Base-by-base conservation (phyloP, 2,888 invertebrate genomes). In the Bedellia somnulentella region DNA sequence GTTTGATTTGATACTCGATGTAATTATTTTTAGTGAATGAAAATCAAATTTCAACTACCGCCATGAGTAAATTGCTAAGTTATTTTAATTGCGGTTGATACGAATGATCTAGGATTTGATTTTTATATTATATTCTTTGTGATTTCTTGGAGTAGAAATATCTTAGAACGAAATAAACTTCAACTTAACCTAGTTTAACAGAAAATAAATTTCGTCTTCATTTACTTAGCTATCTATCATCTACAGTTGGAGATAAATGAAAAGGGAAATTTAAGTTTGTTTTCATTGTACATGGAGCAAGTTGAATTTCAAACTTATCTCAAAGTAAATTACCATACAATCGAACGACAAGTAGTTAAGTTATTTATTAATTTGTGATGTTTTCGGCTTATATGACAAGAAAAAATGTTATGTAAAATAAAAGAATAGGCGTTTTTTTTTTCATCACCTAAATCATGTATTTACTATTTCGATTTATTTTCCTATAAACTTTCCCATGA, bases 281-380 rank as follows among this genome's bases (percentile, higher is more conserved):
- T n/a, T n/a, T n/a, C n/a, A 10, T 21, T 8, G 21, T 10, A n/a
- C 10, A 10, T 3, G 21, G 21, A 2, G 10, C 21, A 21, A 8
- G 2, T 21, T 21, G 8, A n/a, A 21, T 21, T 21, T 21, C 2
- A 21, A 21, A 21, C 8, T 8, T 21, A n/a, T n/a, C 21, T 3
- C 10, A 10, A 8, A 21, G 21, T 10, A 6, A 22, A 14, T 15
- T 10, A 29, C 21, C 15, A 10, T 21, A 21, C 13, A 14, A 28
- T 28, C 28, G 28, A 21, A 21, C 4, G 11, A 21, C 34, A 34
- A 42, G 37, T 54, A 52, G 48, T 38, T 48, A 47, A 58, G 47
- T 58, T 54, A 58, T 58, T 59, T 57, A 57, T 55, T 56, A 40
- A 41, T 32, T 35, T 35, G 33, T 17, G 14, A 32, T 40, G 39